Percentiles rank a stretch among this genome's conserved stretches.
Conservation (phyloP, 2,797 vertebrate genomes). For the Melanitta fusca region DNA sequence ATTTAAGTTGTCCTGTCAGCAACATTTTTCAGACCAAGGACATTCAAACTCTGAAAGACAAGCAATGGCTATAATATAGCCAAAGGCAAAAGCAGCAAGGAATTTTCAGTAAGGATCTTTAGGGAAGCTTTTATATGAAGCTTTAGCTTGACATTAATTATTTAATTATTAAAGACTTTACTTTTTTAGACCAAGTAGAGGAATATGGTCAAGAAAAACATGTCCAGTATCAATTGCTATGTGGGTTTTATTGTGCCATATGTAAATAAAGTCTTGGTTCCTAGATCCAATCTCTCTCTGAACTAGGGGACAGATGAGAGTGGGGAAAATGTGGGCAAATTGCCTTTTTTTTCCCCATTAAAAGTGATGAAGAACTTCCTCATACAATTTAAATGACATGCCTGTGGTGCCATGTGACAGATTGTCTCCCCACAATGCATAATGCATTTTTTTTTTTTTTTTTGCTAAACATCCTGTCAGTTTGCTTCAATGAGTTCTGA, state of each 20-base stretch:
- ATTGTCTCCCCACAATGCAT: background rate
- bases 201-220: background rate
- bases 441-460: conserved; percentile 27
- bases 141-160: background rate
- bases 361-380: conserved; percentile 42
- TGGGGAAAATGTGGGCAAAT: background rate
- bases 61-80: background rate
- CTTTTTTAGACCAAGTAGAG: background rate
- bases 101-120: background rate
- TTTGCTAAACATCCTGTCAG: conserved; percentile 42
- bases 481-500: conserved; percentile 14
- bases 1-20: conserved; percentile 32
- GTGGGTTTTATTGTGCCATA: background rate
- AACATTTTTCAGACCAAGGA: conserved; percentile 1
- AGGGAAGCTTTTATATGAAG: background rate
- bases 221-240: background rate
- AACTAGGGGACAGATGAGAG: background rate
- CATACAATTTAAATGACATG: conserved; percentile 15
- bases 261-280: background rate
- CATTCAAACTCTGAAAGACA: background rate
- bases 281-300: background rate
- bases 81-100: background rate
- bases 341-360: background rate
- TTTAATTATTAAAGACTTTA: background rate
- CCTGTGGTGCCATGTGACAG: background rate